A percentile compares a stretch with the other conserved stretches of the same genome.
These are phyloP conservation scores for Plectrocnemia conspersa DNA, from an alignment of 1,140 invertebrate species.

Conservation along the genomic window DNA sequence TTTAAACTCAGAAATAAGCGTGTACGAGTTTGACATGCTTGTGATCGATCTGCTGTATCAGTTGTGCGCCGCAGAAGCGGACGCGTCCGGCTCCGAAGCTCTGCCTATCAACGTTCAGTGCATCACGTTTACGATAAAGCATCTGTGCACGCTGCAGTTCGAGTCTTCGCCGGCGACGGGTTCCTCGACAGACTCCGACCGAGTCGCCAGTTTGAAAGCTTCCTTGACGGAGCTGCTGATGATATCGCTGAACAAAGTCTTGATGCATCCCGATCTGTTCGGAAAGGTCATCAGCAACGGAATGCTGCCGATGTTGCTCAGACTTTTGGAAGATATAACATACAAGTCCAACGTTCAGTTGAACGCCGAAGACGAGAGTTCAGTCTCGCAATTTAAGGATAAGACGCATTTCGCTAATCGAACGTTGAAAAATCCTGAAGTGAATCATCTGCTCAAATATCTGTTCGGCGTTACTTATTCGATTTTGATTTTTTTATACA, in stretches of 20 bases:
- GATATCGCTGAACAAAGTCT: conserved; percentile 54
- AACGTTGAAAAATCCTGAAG: conserved; percentile 35
- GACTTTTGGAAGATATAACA: conserved; percentile 55
- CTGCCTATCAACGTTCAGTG: conserved; percentile 56
- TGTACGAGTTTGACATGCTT: conserved; percentile 55
- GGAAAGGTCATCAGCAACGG: conserved; percentile 58
- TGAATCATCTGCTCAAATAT: conserved; percentile 53
- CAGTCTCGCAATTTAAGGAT: too few relatives aligned
- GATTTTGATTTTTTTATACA: conserved; percentile 57
- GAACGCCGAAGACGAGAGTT: conserved; percentile 10
- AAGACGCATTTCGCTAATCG: conserved; percentile 9
- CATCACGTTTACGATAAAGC: conserved; percentile 58
- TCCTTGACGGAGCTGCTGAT: conserved; percentile 57
- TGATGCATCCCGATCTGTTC: conserved; percentile 54
- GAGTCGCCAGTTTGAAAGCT: conserved; percentile 53
- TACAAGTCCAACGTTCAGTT: conserved; percentile 39
- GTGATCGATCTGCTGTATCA: conserved; percentile 57
- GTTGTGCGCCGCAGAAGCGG: conserved; percentile 55
- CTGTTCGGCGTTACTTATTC: conserved; percentile 59
- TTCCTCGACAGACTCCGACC: conserved; percentile 33
- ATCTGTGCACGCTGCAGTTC: conserved; percentile 58
- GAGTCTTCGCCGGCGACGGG: conserved; percentile 40
- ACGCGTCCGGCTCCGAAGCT: conserved; percentile 45
- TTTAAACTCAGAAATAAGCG: conserved; percentile 51
- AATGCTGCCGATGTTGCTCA: conserved; percentile 56